These are phyloP conservation scores for Microcebus ravelobensis DNA, from an alignment of 2,113 vertebrate species.

Conservation along the genomic window DNA sequence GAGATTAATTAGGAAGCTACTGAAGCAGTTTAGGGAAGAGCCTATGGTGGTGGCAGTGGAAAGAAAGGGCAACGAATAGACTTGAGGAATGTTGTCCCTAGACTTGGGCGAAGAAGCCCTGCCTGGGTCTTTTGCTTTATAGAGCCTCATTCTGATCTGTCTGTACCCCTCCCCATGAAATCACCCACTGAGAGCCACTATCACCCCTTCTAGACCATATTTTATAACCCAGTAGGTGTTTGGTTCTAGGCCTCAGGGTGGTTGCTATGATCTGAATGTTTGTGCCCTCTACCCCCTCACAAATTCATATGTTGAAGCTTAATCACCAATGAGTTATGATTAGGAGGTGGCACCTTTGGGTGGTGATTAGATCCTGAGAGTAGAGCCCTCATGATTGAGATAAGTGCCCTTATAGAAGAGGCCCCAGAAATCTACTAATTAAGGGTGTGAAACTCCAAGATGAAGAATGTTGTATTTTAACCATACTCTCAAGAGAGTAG, in stretches of 20 bases:
- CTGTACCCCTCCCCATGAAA: neutral
- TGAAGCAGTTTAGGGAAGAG: neutral
- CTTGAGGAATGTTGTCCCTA: rapidly evolving
- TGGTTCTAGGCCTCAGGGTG: neutral
- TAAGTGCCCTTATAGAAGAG: neutral
- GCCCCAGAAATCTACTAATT: neutral
- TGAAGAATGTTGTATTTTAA: neutral
- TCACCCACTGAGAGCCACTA: rapidly evolving
- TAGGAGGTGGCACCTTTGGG: neutral
- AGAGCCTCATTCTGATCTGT: neutral
- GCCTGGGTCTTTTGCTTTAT: neutral
- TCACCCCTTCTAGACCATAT: neutral
- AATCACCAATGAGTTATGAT: neutral
- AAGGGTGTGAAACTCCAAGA: neutral
- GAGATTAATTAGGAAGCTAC: neutral
- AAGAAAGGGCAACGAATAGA: too few species aligned
- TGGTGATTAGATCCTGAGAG: neutral
- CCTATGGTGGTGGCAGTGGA: too few species aligned
- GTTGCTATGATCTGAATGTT: neutral
- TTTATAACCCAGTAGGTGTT: neutral
- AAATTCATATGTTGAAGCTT: neutral
- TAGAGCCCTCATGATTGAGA: too few species aligned
- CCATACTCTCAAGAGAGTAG: neutral
- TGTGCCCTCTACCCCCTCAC: neutral
- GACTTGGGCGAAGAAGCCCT: neutral